Evolutionary conservation across 2,797 vertebrate genomes (phyloP).

Genomic region (Pelobates cultripes): DNA sequence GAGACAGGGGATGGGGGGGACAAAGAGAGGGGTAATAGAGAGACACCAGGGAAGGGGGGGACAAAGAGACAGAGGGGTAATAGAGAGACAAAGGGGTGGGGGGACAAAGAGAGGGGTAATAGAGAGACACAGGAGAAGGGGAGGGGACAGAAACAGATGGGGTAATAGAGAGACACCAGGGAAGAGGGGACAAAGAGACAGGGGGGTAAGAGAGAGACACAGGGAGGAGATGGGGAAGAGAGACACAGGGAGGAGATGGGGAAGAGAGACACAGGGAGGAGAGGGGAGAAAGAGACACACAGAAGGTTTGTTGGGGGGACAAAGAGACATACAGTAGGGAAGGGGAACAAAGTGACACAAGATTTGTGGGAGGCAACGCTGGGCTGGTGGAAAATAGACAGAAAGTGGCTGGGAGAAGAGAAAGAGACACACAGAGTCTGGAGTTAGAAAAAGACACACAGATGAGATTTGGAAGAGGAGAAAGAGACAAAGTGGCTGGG

Average conservation of each 20-base stretch:
- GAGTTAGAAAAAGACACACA: background rate
- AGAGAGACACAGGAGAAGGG: no score
- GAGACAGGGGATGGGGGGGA: background rate
- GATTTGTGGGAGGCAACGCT: no score
- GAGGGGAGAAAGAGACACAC: no score
- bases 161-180: no score
- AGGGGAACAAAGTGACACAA: background rate
- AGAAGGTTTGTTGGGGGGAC: background rate
- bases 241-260: no score
- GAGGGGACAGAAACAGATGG: no score
- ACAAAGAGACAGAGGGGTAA: background rate
- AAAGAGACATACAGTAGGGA: background rate
- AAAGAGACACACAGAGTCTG: no score
- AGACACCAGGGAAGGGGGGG: background rate
- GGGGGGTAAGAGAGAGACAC: background rate
- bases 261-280: background rate
- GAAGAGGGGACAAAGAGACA: no score
- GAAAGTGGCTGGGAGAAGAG: background rate
- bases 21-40: background rate
- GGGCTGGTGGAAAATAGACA: background rate
- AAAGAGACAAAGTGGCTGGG: no score
- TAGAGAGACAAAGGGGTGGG: background rate
- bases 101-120: background rate
- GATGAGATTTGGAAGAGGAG: no score
- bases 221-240: no score